phyloP scores from a whole-genome alignment of 1,140 invertebrate genomes.

The Nautilus pompilius region DNA sequence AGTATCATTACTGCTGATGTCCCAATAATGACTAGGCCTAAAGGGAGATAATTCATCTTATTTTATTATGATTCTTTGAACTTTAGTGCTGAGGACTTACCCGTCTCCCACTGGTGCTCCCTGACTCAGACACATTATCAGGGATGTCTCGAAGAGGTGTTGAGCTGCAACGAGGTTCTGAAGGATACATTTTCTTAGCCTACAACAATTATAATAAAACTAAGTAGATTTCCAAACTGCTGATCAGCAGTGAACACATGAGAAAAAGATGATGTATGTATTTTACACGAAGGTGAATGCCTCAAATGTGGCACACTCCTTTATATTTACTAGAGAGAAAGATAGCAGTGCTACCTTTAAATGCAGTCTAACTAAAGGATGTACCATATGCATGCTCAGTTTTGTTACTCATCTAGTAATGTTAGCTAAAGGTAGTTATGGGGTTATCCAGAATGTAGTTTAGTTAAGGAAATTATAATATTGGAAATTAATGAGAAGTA shows the following conservation, averaged over 20 bases:
- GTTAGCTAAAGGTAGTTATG: too few relatives aligned
- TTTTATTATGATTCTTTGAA: too few relatives aligned
- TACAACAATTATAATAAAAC: constrained; percentile 17
- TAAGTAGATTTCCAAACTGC: neutral
- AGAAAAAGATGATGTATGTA: too few relatives aligned
- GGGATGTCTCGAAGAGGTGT: constrained; percentile 46
- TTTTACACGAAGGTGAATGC: neutral
- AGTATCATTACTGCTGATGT: too few relatives aligned
- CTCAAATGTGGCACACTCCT: neutral
- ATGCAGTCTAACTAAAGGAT: neutral
- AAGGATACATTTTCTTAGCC: constrained; percentile 67
- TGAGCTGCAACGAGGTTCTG: constrained; percentile 34
- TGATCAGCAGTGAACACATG: too few relatives aligned
- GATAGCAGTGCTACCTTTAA: neutral
- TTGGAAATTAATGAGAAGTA: too few relatives aligned
- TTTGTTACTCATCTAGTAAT: too few relatives aligned
- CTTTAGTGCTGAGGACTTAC: constrained; percentile 18
- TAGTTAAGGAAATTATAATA: too few relatives aligned
- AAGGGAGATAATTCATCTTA: too few relatives aligned
- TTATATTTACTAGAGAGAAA: neutral
- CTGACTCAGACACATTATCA: constrained; percentile 47
- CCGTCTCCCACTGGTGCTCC: constrained; percentile 31
- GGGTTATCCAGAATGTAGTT: too few relatives aligned
- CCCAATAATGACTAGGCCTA: too few relatives aligned
- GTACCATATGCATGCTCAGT: neutral